A percentile compares a stretch with the other conserved stretches of the same genome.
These are phyloP conservation scores for Chloromyia formosa DNA, from an alignment of 2,888 invertebrate genomes.

Conservation along the genomic window DNA sequence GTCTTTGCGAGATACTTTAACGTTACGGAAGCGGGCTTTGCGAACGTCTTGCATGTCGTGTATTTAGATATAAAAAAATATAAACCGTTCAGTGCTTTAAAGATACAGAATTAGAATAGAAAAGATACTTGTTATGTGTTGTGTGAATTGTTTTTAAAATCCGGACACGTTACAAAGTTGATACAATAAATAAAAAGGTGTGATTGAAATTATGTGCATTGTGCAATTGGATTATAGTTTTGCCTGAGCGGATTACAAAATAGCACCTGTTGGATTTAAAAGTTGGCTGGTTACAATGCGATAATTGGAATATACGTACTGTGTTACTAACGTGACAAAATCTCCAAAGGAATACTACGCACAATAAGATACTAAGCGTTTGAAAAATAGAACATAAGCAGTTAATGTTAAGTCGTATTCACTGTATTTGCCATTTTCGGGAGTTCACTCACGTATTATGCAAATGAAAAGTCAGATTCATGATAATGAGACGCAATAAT, in stretches of 20 bases:
- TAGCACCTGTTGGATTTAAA: conserved; percentile 38
- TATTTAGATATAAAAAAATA: conserved; percentile 2
- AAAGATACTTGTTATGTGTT: background rate
- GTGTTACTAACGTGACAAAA: too few species aligned
- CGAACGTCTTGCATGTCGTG: conserved; percentile 9
- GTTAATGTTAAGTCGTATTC: conserved; percentile 14
- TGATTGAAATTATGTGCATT: conserved; percentile 19
- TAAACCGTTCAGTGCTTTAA: background rate
- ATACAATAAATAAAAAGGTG: conserved; percentile 17
- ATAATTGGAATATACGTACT: background rate
- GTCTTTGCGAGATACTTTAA: conserved; percentile 41
- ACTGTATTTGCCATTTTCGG: background rate
- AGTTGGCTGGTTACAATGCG: background rate
- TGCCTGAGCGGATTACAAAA: conserved; percentile 36
- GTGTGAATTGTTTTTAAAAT: background rate
- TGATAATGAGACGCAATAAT: background rate
- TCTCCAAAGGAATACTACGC: background rate
- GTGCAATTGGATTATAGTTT: conserved; percentile 9
- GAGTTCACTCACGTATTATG: conserved; percentile 35
- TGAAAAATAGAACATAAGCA: conserved; percentile 17
- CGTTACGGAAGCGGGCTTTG: conserved; percentile 23
- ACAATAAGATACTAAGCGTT: background rate
- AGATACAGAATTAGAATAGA: background rate
- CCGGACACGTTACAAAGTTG: background rate
- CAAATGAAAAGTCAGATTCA: conserved; percentile 28